Conservation (phyloP, 2,888 invertebrate species). For the Therioaphis trifolii region DNA sequence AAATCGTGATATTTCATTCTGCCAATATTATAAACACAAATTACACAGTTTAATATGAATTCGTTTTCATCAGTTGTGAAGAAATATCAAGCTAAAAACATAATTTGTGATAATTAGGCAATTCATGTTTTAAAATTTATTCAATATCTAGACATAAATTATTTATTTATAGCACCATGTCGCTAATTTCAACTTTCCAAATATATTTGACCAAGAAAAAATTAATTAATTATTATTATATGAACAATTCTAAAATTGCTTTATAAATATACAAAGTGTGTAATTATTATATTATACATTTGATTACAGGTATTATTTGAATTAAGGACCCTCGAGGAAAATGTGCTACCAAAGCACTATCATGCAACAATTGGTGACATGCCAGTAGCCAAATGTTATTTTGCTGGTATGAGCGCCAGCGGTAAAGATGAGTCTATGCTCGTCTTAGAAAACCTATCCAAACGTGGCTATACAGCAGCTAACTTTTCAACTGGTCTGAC, state of each 20-base stretch:
- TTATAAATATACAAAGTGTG: not conserved
- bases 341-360: constrained; percentile 43
- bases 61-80: too few relatives aligned
- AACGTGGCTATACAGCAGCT: constrained; percentile 75
- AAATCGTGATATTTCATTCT: too few relatives aligned
- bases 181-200: too few relatives aligned
- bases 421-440: constrained; percentile 75
- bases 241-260: not conserved
- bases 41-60: too few relatives aligned
- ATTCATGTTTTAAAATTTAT: too few relatives aligned
- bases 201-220: too few relatives aligned
- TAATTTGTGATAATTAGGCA: too few relatives aligned
- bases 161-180: too few relatives aligned
- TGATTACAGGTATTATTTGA: constrained; percentile 51
- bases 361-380: constrained; percentile 71
- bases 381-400: constrained; percentile 79
- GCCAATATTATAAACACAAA: constrained; percentile 3
- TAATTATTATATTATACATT: not conserved
- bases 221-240: too few relatives aligned
- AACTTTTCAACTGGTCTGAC: constrained; percentile 79
- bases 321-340: constrained; percentile 43
- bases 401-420: constrained; percentile 74
- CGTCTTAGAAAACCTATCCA: constrained; percentile 80
- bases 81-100: too few relatives aligned
- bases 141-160: too few relatives aligned